phyloP scores from a whole-genome alignment of 2,113 vertebrate genomes.

The Carettochelys insculpta region DNA sequence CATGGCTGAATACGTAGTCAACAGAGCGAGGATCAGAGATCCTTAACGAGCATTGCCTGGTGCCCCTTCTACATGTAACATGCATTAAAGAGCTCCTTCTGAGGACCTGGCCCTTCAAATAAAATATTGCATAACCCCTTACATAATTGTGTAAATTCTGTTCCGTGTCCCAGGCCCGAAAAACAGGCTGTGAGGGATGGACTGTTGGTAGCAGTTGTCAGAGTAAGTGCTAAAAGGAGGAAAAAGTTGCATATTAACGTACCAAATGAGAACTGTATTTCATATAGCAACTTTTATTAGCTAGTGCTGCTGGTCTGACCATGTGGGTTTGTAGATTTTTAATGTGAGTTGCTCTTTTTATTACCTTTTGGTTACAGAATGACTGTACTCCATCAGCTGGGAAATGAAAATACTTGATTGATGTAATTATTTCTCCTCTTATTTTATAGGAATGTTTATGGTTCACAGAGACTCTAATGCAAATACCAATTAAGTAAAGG shows the following conservation, averaged over 20 bases:
- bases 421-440: background rate
- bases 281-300: background rate
- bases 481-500: background rate
- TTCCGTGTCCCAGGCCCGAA: background rate
- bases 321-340: conserved; percentile 4
- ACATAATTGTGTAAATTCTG: background rate
- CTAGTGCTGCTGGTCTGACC: background rate
- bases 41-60: background rate
- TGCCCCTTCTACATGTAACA: background rate
- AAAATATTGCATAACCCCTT: conserved; percentile 9
- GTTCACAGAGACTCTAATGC: background rate
- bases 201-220: background rate
- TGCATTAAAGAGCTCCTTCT: background rate
- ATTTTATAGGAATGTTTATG: background rate
- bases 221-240: conserved; percentile 11
- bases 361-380: background rate
- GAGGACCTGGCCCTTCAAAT: background rate
- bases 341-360: conserved; percentile 15
- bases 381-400: background rate
- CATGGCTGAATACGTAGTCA: background rate
- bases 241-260: background rate
- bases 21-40: background rate
- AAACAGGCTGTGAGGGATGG: background rate
- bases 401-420: background rate
- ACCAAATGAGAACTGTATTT: conserved; percentile 32